Evolutionary conservation across 2,797 vertebrate species (phyloP).

Genomic region (Potorous gilbertii): DNA sequence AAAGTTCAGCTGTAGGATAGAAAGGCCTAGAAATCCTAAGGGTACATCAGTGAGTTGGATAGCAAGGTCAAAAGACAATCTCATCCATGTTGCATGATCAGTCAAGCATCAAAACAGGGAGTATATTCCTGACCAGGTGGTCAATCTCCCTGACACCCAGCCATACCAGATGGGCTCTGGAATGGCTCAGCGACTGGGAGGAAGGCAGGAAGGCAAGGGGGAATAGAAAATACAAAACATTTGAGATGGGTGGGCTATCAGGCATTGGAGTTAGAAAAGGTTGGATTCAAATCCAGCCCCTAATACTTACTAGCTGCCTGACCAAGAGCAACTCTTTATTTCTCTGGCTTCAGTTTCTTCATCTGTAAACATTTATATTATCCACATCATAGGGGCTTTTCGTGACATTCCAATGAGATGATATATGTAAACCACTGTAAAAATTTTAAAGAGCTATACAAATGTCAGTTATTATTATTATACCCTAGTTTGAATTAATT

Average conservation of each 20-base stretch:
- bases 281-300: neutral
- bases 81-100: neutral
- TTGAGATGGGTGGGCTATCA: neutral
- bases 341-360: neutral
- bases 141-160: neutral
- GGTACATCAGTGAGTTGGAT: neutral
- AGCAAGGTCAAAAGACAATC: neutral
- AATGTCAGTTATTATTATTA: neutral
- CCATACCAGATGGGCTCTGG: neutral
- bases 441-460: neutral
- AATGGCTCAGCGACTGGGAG: neutral
- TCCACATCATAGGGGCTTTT: neutral
- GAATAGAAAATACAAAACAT: neutral
- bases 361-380: neutral
- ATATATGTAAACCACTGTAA: neutral
- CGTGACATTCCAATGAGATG: neutral
- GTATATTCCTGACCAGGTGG: neutral
- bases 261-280: neutral
- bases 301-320: neutral
- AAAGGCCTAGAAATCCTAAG: neutral
- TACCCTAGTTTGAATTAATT: neutral
- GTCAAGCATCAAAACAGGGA: neutral
- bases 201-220: neutral
- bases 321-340: neutral
- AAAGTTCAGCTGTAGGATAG: neutral